Evolutionary conservation across 2,888 invertebrate genomes (phyloP).

Genomic region (Eudasyphora cyanicolor): DNA sequence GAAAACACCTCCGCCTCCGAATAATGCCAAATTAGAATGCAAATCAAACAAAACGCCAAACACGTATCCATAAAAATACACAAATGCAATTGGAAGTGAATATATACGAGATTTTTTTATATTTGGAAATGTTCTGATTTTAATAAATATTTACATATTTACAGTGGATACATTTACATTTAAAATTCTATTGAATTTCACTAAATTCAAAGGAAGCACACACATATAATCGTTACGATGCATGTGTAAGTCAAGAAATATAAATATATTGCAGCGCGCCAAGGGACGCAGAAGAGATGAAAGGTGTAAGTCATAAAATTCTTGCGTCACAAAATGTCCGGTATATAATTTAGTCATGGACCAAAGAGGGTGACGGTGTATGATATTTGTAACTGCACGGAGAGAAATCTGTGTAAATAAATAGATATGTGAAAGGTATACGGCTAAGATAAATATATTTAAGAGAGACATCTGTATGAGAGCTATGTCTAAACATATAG

Average conservation of each 20-base stretch:
- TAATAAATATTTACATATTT: background rate
- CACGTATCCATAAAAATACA: background rate
- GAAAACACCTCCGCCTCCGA: background rate
- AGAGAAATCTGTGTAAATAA: no score
- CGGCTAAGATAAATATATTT: no score
- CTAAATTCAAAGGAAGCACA: conserved; percentile 2
- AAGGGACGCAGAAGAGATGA: no score
- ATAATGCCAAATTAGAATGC: background rate
- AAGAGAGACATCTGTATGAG: no score
- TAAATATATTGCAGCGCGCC: background rate
- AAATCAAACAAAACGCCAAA: conserved; percentile 28
- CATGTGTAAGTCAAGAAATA: background rate
- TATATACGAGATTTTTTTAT: background rate
- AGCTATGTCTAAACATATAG: no score
- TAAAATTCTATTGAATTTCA: background rate
- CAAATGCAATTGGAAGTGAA: background rate
- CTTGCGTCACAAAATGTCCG: background rate
- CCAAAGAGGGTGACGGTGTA: no score
- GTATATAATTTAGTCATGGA: background rate
- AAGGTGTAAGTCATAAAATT: background rate
- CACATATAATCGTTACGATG: background rate
- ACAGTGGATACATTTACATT: no score
- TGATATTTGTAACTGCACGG: no score
- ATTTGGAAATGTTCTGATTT: background rate
- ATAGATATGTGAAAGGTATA: no score